Conservation (phyloP, 2,888 invertebrate genomes). For the Danaus chrysippus region DNA sequence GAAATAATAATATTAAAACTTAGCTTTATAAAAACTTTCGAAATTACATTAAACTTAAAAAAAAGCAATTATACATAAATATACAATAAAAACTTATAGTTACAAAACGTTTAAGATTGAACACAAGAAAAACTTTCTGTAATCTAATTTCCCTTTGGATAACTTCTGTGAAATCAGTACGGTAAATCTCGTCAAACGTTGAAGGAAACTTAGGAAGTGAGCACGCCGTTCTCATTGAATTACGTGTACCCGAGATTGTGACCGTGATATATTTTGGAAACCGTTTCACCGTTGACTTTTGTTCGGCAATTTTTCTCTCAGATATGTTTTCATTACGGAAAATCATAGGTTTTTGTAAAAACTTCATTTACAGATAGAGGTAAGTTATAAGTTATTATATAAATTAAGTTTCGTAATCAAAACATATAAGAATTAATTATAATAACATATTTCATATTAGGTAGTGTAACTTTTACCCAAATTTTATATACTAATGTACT, state of each 20-base stretch:
- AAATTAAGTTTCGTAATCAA: too few relatives aligned
- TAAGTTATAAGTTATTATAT: too few relatives aligned
- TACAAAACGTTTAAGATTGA: constrained; percentile 27
- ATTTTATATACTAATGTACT: too few relatives aligned
- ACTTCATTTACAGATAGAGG: too few relatives aligned
- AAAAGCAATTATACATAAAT: neutral
- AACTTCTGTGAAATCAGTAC: constrained; percentile 63
- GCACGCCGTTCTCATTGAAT: constrained; percentile 57
- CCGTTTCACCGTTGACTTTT: constrained; percentile 17
- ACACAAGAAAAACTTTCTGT: constrained; percentile 56
- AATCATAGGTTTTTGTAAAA: neutral
- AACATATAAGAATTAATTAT: too few relatives aligned
- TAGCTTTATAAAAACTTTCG: neutral
- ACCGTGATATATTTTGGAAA: constrained; percentile 18
- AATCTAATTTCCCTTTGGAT: constrained; percentile 70
- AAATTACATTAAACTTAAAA: neutral
- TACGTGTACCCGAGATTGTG: constrained; percentile 29
- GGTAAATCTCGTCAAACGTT: constrained; percentile 70
- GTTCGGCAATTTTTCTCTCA: neutral
- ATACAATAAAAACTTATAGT: constrained; percentile 11
- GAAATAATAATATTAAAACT: neutral
- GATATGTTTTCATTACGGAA: neutral
- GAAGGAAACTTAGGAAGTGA: constrained; percentile 53
- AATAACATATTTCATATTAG: too few relatives aligned
- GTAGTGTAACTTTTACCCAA: too few relatives aligned